phyloP scores from a whole-genome alignment of 2,888 invertebrate species.

The Nineta flava region DNA sequence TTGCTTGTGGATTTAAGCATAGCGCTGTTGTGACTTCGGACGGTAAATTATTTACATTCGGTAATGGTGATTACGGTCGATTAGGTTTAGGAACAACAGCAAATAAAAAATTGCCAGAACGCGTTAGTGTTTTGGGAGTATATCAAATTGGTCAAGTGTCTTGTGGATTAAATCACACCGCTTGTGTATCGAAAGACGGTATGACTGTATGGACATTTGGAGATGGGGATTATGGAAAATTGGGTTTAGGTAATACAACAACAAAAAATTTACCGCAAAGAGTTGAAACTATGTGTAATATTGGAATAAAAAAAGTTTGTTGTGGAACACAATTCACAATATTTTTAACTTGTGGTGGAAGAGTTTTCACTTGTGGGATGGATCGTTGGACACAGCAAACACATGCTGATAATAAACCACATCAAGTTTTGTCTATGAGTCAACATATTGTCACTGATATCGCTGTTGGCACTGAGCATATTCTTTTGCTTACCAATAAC shows the following conservation, averaged over 20 bases:
- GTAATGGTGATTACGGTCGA: conserved; percentile 47
- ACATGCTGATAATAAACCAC: conserved; percentile 34
- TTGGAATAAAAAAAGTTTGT: conserved; percentile 38
- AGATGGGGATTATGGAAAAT: conserved; percentile 47
- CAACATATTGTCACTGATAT: conserved; percentile 38
- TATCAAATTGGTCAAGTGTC: conserved; percentile 34
- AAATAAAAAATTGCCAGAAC: conserved; percentile 43
- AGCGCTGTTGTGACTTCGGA: conserved; percentile 45
- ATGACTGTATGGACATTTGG: conserved; percentile 45
- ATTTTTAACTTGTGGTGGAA: conserved; percentile 40
- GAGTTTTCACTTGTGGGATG: conserved; percentile 41
- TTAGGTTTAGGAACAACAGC: conserved; percentile 39
- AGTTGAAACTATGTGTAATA: conserved; percentile 35
- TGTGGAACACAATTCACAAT: conserved; percentile 48
- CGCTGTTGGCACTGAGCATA: conserved; percentile 43
- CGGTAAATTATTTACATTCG: conserved; percentile 47
- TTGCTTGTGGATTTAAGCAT: conserved; percentile 46
- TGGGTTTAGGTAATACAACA: conserved; percentile 31
- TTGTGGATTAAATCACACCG: conserved; percentile 46
- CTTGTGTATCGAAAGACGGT: conserved; percentile 40
- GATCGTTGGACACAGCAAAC: conserved; percentile 39
- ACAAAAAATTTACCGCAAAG: conserved; percentile 32
- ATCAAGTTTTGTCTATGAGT: conserved; percentile 30
- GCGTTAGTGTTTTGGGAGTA: conserved; percentile 33
- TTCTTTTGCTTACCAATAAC: conserved; percentile 34